phyloP scores from a whole-genome alignment of 2,797 vertebrate species.

The Eulemur mongoz region DNA sequence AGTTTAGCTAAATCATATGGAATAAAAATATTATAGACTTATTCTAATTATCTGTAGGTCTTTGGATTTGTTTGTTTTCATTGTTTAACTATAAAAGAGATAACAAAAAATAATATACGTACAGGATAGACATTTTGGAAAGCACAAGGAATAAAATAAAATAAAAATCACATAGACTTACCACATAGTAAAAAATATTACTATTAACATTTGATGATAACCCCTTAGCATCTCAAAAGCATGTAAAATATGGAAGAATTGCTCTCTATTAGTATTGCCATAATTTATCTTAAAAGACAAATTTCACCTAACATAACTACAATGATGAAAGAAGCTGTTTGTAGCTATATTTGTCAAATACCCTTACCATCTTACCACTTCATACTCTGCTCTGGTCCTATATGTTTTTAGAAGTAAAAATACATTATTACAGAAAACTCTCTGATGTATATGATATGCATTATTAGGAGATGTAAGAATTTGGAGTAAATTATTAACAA shows the following conservation, averaged over 20 bases:
- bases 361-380: neutral
- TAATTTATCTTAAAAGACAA: neutral
- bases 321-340: neutral
- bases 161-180: neutral
- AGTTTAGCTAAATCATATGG: neutral
- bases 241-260: neutral
- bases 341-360: neutral
- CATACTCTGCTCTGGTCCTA: neutral
- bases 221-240: neutral
- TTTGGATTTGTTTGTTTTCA: neutral
- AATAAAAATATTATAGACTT: neutral
- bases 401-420: neutral
- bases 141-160: neutral
- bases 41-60: neutral
- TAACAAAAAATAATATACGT: neutral
- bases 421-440: neutral
- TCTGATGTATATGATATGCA: neutral
- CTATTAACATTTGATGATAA: neutral
- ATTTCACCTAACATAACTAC: neutral
- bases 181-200: neutral
- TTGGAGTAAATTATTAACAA: neutral
- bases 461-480: neutral
- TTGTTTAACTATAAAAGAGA: slow-evolving; percentile 10
- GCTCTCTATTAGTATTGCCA: neutral
- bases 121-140: slow-evolving; percentile 7